Evolutionary conservation across 1,140 invertebrate species (phyloP), one percentile per base, ranked within the genome.

Genomic region (Cylas formicarius): DNA sequence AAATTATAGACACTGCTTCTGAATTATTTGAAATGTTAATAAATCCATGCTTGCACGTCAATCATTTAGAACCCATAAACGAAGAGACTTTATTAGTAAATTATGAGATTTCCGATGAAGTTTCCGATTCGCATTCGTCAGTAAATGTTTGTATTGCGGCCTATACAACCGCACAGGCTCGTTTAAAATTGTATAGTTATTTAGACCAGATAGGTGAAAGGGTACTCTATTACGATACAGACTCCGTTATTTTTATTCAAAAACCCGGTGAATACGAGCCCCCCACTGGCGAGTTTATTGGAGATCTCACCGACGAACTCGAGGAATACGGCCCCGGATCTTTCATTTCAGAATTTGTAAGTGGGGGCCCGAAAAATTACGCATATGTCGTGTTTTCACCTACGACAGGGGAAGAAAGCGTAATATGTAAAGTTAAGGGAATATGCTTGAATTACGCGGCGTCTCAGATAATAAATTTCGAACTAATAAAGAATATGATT

Each of bases 121-220:
- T 6, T 11, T 29, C 22, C 18, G 22, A 18, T 9, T 16, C 14
- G 11, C 19, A 37, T 4, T 9, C 26, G 18, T 37, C 32, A 0
- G 59, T 59, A 1, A 68, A 65, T 38, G 55, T 69, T 0, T 56
- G 57, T 18, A 36, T 67, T 7, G 63, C 63, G 4, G 54, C 52
- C 3, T 67, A 57, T 40, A 62, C 61, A 0, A 67, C 66, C 2
- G 54, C 58, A 10, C 53, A 58, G 9, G 66, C 63, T 6, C 40
- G 43, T 16, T 27, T 50, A 5, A 42, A 45, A 31, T 17, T 50
- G 10, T 50, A 45, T 14, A 40, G 28, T 2, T 50, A 40, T 24
- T 24, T 50, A 7, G 35, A 45, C 20, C 1, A 13, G n/a, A 20
- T 50, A 16, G 24, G 22, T 6, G 20, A 32, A 10, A 4, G 35